Base-by-base conservation (phyloP, 2,113 vertebrate species). In the Festucalex cinctus region DNA sequence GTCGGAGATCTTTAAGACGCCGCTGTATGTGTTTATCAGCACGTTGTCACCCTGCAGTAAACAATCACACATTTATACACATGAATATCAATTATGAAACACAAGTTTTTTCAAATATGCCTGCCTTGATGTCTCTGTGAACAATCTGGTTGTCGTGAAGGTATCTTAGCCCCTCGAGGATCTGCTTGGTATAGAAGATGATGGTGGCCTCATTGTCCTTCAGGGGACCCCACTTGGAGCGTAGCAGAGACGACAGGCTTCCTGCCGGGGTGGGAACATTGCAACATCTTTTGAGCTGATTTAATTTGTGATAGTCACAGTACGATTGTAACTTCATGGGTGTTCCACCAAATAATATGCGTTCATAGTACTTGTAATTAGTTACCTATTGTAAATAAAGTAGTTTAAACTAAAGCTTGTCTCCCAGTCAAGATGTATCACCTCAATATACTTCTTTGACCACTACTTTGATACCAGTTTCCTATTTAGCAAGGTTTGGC, bases 81-180 rank as follows among this genome's bases (percentile, higher is more conserved):
- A 41, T 6, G 28, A 6, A 8, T 32, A 41, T 43, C 44, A 26
- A 13, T 12, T 22, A 22, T 24, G 22, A 54, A 24, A 9, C 3
- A 61, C 12, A 22, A 12, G 12, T 24, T 12, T 22, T 6, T 14
- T 54, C 22, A 22, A 35, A 37, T 2, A 10, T 35, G 41, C 48
- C 77, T 71, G 94, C 95, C 92, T 98, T 97, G 63, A 97, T 98
- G 84, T 98, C 95, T 16, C 95, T 84, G 82, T 98, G 95, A 49
- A 96, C 94, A 1, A 98, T 98, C 81, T 93, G 94, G 73, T 97
- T 94, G 57, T 97, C 94, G 0, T 98, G 95, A 54, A 98, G 92
- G 78, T 98, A 98, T 75, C 89, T 85, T 28, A 98, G 92, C 10
- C 95, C 95, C 13, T 95, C 89, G 0, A 98, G 91, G 83, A 96